Evolutionary conservation across 2,113 vertebrate species (phyloP).

Genomic region (Mellivora capensis): DNA sequence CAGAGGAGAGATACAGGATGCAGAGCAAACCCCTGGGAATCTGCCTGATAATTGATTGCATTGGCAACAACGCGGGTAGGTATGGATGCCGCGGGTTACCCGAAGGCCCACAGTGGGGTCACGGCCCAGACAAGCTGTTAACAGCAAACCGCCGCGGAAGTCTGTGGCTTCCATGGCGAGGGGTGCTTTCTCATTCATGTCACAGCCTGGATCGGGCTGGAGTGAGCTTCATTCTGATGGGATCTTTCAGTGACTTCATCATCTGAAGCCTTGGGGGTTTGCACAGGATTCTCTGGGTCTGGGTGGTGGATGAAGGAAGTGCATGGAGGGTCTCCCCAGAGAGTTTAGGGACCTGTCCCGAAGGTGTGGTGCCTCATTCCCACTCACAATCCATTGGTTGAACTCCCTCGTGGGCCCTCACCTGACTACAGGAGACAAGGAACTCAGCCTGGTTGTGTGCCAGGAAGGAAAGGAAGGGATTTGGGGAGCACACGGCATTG

Average conservation of each 20-base stretch:
- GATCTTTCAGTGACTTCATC: background rate
- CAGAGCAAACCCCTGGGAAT: conserved; percentile 85
- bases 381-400: background rate
- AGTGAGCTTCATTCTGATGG: background rate
- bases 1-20: conserved; percentile 86
- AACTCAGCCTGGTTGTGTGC: background rate
- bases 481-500: background rate
- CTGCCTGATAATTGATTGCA: conserved; percentile 94
- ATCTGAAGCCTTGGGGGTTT: background rate
- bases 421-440: background rate
- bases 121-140: background rate
- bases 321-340: background rate
- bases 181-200: background rate
- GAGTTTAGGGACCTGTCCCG: background rate
- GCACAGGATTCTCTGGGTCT: background rate
- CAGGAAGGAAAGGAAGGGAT: background rate
- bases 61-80: conserved; percentile 91
- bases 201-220: background rate
- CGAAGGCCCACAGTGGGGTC: background rate
- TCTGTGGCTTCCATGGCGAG: background rate
- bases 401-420: background rate
- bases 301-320: background rate
- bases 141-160: background rate
- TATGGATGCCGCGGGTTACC: background rate
- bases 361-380: background rate